A percentile compares a stretch with the other conserved stretches of the same genome.
phyloP scores from a whole-genome alignment of 2,113 vertebrate genomes.

The Ursus arctos region DNA sequence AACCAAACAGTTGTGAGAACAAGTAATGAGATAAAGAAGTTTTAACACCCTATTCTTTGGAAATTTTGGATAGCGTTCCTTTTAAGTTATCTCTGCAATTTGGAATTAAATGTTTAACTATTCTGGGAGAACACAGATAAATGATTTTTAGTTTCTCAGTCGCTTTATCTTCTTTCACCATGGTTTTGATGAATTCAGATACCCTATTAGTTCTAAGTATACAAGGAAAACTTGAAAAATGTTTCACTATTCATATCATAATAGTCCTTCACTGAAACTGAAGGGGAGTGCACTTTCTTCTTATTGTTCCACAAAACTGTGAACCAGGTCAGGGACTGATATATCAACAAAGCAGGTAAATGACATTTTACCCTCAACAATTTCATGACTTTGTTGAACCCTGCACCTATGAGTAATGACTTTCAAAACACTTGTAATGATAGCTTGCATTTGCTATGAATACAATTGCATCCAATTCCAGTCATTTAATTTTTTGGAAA shows the following conservation, averaged over 20 bases:
- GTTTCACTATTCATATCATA: conserved; percentile 91
- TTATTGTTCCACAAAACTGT: conserved; percentile 90
- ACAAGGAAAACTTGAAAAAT: conserved; percentile 93
- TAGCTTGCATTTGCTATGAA: neutral
- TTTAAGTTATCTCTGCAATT: neutral
- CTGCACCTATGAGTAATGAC: neutral
- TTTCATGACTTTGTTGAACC: conserved; percentile 89
- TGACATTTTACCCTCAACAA: conserved; percentile 92
- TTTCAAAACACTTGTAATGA: neutral
- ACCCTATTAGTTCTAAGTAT: conserved; percentile 90
- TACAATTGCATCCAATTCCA: neutral
- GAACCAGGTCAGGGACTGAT: conserved; percentile 92
- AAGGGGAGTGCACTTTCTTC: conserved; percentile 91
- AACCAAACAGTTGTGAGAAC: neutral
- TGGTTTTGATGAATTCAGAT: conserved; percentile 86
- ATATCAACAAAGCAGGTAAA: conserved; percentile 93
- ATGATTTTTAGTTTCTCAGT: conserved; percentile 88
- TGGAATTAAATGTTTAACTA: conserved; percentile 87
- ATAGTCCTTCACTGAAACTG: conserved; percentile 89
- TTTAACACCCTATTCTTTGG: neutral
- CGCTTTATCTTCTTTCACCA: conserved; percentile 86
- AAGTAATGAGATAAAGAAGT: conserved; percentile 33
- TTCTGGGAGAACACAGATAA: conserved; percentile 88
- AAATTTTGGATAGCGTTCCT: neutral
- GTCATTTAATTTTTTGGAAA: neutral